Percentiles rank a stretch among this genome's conserved stretches.
These are phyloP conservation scores for Chrysotoxum bicinctum DNA, from an alignment of 2,888 invertebrate species.

Conservation along the genomic window DNA sequence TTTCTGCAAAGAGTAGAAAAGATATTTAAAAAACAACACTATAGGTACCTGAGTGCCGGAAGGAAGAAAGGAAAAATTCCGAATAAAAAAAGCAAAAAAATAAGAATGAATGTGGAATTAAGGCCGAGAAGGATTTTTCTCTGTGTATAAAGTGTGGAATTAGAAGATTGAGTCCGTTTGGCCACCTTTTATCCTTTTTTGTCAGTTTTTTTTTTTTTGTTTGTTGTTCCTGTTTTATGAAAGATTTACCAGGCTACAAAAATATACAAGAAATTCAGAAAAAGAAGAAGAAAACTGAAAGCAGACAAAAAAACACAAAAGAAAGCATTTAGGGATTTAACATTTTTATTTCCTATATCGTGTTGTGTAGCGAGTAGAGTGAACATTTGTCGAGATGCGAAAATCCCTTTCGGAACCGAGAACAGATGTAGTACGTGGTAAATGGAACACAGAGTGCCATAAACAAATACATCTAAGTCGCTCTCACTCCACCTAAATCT, in stretches of 20 bases:
- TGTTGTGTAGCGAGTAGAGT: conserved; percentile 7
- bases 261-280: conserved; percentile 28
- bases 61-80: conserved; percentile 26
- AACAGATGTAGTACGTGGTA: conserved; percentile 64
- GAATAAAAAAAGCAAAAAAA: conserved; percentile 26
- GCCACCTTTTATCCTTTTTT: conserved; percentile 61
- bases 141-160: conserved; percentile 50
- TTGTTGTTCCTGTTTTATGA: conserved; percentile 19
- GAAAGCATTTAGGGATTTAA: conserved; percentile 60
- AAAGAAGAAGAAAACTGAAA: not conserved
- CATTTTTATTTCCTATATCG: conserved; percentile 62
- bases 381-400: conserved; percentile 34
- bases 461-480: conserved; percentile 32
- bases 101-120: conserved; percentile 63
- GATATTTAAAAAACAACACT: not conserved
- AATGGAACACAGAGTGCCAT: conserved; percentile 56
- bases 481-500: conserved; percentile 40
- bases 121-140: conserved; percentile 44
- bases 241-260: conserved; percentile 44
- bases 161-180: conserved; percentile 65
- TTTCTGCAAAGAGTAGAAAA: not conserved
- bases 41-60: conserved; percentile 39
- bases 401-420: conserved; percentile 59
- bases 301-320: conserved; percentile 27
- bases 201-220: not conserved